These are phyloP conservation scores for Phortica variegata DNA, from an alignment of 1,140 invertebrate genomes.

Conservation along the genomic window DNA sequence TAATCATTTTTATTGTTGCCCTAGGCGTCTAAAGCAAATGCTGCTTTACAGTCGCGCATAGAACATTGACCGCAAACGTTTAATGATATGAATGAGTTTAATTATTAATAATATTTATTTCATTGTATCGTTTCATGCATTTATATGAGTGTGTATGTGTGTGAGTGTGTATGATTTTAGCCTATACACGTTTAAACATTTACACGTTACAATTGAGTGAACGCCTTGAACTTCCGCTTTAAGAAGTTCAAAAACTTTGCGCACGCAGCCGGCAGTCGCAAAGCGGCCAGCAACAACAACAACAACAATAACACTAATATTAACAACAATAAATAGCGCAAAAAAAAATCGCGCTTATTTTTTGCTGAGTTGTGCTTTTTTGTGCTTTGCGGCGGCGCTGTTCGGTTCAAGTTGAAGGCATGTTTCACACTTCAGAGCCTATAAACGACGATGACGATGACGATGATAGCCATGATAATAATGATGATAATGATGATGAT, in stretches of 20 bases:
- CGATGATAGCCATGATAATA: constrained; percentile 22
- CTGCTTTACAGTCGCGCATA: too few relatives aligned
- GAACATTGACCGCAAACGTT: too few relatives aligned
- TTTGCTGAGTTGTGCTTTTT: constrained; percentile 44
- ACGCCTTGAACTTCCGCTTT: constrained; percentile 56
- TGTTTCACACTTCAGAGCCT: constrained; percentile 53
- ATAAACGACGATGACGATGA: constrained; percentile 18
- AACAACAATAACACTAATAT: constrained; percentile 29
- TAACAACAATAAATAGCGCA: constrained; percentile 10
- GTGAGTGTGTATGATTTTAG: neutral
- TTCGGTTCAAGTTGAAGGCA: constrained; percentile 40
- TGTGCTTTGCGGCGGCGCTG: constrained; percentile 19
- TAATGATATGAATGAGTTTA: too few relatives aligned
- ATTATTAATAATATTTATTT: too few relatives aligned
- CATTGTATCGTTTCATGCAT: too few relatives aligned
- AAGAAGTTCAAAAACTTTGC: constrained; percentile 40
- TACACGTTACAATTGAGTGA: constrained; percentile 56
- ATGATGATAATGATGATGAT: constrained; percentile 21
- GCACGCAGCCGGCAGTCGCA: constrained; percentile 4
- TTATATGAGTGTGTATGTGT: constrained; percentile 1
- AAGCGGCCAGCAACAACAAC: constrained; percentile 25
- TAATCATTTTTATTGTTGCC: too few relatives aligned
- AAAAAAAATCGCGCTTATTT: too few relatives aligned
- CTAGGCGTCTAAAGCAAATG: too few relatives aligned
- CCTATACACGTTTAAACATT: too few relatives aligned